Evolutionary conservation across 2,797 vertebrate species (phyloP).

Genomic region (Aeoliscus strigatus): DNA sequence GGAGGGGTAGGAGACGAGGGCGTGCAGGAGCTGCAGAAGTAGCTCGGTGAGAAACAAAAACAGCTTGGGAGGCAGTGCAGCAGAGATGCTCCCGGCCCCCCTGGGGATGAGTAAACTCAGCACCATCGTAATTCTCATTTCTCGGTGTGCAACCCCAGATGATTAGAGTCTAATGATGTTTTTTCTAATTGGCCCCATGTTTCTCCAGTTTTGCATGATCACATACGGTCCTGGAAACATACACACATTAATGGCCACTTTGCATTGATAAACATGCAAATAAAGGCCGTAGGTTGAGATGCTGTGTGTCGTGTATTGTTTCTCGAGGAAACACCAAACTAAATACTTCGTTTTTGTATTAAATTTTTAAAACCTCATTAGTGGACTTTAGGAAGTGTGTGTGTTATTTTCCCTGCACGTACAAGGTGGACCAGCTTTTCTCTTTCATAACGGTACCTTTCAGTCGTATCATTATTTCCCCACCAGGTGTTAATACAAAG

Average conservation of each 20-base stretch:
- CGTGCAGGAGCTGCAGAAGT: conserved; percentile 23
- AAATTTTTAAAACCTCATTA: too few relatives aligned
- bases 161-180: conserved; percentile 66
- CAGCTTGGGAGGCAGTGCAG: conserved; percentile 57
- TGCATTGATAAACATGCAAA: conserved; percentile 26
- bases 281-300: conserved; percentile 7
- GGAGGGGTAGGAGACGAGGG: conserved; percentile 10
- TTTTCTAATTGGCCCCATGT: conserved; percentile 66
- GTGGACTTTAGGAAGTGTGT: too few relatives aligned
- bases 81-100: conserved; percentile 48
- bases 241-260: conserved; percentile 24
- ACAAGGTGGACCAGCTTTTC: too few relatives aligned
- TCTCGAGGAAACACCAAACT: not conserved
- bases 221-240: conserved; percentile 25
- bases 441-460: too few relatives aligned
- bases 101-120: conserved; percentile 52
- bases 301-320: not conserved
- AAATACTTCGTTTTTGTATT: too few relatives aligned
- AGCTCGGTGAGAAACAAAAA: conserved; percentile 48
- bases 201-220: conserved; percentile 48
- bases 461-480: too few relatives aligned
- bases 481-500: too few relatives aligned
- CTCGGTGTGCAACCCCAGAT: conserved; percentile 66
- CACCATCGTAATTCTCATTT: conserved; percentile 69
- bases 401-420: too few relatives aligned